These are phyloP conservation scores for Amblyraja radiata DNA, from an alignment of 2,797 vertebrate genomes.

Conservation along the genomic window DNA sequence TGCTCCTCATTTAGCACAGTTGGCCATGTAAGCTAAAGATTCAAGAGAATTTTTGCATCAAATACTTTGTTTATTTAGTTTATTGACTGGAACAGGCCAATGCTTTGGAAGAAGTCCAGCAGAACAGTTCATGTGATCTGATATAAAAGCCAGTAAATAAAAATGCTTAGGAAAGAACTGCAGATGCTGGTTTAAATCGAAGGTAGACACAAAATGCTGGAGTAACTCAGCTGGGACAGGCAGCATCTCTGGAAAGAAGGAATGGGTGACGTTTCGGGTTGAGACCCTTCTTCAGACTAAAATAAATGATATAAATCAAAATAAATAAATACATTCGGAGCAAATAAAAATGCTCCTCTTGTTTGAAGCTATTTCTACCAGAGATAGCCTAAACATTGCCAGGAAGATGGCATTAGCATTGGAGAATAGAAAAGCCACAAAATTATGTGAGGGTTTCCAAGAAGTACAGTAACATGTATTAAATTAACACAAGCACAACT, in stretches of 20 bases:
- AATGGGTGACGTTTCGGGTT: no score
- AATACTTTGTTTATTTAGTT: constrained; percentile 10
- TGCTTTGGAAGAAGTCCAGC: background rate
- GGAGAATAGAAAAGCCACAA: background rate
- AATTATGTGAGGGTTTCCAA: background rate
- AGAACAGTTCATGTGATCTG: background rate
- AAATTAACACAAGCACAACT: background rate
- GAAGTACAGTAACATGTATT: background rate
- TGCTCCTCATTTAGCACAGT: background rate
- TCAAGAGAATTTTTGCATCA: background rate
- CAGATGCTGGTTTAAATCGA: no score
- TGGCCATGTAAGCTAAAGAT: background rate
- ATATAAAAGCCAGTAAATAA: background rate
- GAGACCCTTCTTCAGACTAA: no score
- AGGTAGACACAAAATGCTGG: no score
- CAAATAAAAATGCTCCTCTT: background rate
- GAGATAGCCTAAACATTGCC: background rate
- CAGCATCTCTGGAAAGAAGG: no score
- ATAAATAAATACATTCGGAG: no score
- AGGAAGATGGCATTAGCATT: background rate
- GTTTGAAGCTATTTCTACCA: background rate
- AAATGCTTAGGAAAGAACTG: no score
- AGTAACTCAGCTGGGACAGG: no score
- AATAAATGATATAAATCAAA: no score
- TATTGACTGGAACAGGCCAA: background rate